Evolutionary conservation across 2,888 invertebrate genomes (phyloP).

Genomic region (Micoletzkya japonica): DNA sequence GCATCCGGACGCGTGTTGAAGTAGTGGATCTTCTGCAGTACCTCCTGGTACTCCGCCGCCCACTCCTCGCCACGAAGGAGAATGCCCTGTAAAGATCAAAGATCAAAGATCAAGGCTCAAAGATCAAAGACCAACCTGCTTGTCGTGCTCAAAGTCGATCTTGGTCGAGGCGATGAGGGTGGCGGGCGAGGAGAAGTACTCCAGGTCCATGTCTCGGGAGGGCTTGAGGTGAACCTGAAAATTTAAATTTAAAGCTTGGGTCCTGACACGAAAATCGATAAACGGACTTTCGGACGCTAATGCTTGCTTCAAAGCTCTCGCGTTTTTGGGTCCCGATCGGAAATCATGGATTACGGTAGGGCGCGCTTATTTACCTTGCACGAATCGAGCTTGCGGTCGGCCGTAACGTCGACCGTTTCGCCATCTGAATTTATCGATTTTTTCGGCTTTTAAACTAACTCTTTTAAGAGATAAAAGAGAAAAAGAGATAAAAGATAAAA

Average conservation of each 20-base stretch:
- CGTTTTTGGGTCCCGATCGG: too few relatives aligned
- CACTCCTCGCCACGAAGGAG: conserved; percentile 65
- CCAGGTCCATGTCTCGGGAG: conserved; percentile 91
- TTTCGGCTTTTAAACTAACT: not conserved
- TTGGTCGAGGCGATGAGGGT: conserved; percentile 77
- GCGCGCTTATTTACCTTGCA: conserved; percentile 42
- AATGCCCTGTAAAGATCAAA: conserved; percentile 51
- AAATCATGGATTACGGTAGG: too few relatives aligned
- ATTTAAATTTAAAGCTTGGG: too few relatives aligned
- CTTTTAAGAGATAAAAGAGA: too few relatives aligned
- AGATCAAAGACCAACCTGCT: conserved; percentile 70
- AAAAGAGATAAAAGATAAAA: too few relatives aligned
- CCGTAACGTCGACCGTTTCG: conserved; percentile 50
- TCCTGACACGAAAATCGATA: too few relatives aligned
- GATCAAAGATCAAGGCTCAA: conserved; percentile 11
- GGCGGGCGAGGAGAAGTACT: conserved; percentile 80
- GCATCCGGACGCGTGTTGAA: conserved; percentile 94
- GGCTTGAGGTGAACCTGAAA: conserved; percentile 83
- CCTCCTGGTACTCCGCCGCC: conserved; percentile 64
- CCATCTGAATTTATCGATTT: conserved; percentile 31
- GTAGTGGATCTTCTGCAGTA: conserved; percentile 70
- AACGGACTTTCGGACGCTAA: too few relatives aligned
- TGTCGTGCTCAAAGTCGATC: conserved; percentile 82
- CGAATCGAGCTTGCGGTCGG: conserved; percentile 48
- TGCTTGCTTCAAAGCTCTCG: too few relatives aligned